Percentiles rank a stretch among this genome's conserved stretches.
phyloP scores from a whole-genome alignment of 2,113 vertebrate species.

The Rhinolophus sinicus region DNA sequence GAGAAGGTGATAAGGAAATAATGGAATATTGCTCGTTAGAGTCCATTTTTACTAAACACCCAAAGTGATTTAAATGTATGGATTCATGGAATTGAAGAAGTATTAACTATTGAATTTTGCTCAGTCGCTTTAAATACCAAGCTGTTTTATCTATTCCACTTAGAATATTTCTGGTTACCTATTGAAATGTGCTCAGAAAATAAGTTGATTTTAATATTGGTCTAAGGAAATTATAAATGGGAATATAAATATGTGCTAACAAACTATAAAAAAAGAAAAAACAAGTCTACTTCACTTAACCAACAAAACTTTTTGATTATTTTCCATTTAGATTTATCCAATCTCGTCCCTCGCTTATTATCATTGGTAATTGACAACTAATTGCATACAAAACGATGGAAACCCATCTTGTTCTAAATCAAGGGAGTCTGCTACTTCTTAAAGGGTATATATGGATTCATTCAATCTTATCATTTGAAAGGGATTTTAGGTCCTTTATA shows the following conservation, averaged over 20 bases:
- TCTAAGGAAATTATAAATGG: neutral
- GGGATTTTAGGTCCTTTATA: neutral
- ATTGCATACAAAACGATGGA: neutral
- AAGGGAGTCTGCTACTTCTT: neutral
- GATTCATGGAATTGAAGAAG: neutral
- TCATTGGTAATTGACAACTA: neutral
- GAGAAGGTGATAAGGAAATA: neutral
- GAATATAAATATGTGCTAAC: conserved; percentile 1
- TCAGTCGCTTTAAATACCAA: neutral
- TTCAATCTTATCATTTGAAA: neutral
- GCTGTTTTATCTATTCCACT: neutral
- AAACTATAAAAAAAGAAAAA: neutral
- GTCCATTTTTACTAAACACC: neutral
- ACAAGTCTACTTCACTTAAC: neutral
- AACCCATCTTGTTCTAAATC: neutral
- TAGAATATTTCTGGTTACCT: conserved; percentile 33
- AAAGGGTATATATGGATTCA: neutral
- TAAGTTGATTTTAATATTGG: conserved; percentile 37
- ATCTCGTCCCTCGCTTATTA: neutral
- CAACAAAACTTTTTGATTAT: neutral
- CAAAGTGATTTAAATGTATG: neutral
- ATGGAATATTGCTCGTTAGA: neutral
- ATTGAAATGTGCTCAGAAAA: conserved; percentile 43
- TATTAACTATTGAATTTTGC: neutral
- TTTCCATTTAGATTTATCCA: neutral